phyloP scores from a whole-genome alignment of 35 echinoderm and acorn worm species.

The Lytechinus variegatus region DNA sequence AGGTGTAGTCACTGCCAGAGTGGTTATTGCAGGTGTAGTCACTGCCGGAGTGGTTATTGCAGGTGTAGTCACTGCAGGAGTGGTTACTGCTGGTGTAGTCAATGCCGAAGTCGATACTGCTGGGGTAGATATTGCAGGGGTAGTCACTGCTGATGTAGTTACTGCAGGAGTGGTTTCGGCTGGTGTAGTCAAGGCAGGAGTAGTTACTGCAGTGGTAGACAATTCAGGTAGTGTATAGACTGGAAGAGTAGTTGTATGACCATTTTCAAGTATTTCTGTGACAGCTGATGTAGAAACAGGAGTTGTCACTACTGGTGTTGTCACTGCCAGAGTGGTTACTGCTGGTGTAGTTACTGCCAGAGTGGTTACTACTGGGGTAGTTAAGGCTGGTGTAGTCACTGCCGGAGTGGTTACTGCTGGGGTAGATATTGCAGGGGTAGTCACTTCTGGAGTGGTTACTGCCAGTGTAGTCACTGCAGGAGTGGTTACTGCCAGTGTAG shows the following conservation, averaged over 20 bases:
- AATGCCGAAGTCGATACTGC: not conserved
- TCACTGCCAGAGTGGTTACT: not conserved
- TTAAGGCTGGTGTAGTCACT: not conserved
- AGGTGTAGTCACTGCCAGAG: slow-evolving; percentile 6
- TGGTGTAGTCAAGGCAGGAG: slow-evolving; percentile 1
- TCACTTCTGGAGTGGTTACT: too few relatives aligned
- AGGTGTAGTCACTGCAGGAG: not conserved
- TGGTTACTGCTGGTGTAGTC: not conserved
- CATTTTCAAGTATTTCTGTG: not conserved
- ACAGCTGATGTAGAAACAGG: not conserved
- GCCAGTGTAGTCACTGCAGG: not conserved
- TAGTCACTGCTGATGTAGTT: not conserved
- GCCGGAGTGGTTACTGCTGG: slow-evolving; percentile 40
- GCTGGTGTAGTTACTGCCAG: slow-evolving; percentile 37
- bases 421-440: not conserved
- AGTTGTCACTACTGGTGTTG: not conserved
- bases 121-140: not conserved
- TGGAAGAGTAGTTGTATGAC: slow-evolving; percentile 20
- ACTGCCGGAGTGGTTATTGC: slow-evolving; percentile 33
- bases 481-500: not conserved
- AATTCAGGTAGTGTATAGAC: not conserved
- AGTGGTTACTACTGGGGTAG: slow-evolving; percentile 52
- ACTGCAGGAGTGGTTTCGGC: not conserved
- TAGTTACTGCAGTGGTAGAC: not conserved
- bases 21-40: slow-evolving; percentile 44